Conservation (phyloP, 1,140 invertebrate genomes). For the Drosophila athabasca region DNA sequence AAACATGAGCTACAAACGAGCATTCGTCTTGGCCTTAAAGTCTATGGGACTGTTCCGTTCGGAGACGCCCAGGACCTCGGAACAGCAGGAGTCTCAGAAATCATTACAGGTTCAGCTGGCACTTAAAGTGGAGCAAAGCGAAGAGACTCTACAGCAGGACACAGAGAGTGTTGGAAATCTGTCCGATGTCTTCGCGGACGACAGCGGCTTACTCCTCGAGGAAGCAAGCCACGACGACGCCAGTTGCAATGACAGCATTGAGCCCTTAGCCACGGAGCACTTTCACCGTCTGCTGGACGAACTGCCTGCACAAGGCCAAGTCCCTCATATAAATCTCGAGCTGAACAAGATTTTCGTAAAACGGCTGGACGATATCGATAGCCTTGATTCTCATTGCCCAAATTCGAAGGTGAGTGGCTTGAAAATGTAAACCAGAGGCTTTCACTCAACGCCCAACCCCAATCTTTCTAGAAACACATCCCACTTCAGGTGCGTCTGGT, state of each 20-base stretch:
- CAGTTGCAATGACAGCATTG: constrained; percentile 11
- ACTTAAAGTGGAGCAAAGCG: neutral
- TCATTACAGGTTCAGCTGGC: too few relatives aligned
- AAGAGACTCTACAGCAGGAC: neutral
- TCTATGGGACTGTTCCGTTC: constrained; percentile 26
- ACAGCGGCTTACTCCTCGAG: too few relatives aligned
- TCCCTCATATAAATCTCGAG: constrained; percentile 45
- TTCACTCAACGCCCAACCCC: too few relatives aligned
- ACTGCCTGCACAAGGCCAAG: constrained; percentile 36
- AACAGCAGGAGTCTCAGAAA: too few relatives aligned
- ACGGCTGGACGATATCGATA: constrained; percentile 64
- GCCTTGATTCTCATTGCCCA: constrained; percentile 10
- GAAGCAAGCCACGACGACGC: neutral
- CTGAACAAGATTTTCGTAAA: constrained; percentile 64
- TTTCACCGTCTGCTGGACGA: constrained; percentile 41
- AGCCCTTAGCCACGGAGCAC: constrained; percentile 41
- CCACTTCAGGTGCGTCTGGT: constrained; percentile 57
- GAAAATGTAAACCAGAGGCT: neutral
- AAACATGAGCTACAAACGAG: constrained; percentile 33
- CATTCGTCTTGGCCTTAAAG: constrained; percentile 47
- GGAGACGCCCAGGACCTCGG: neutral
- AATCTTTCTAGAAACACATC: constrained; percentile 13
- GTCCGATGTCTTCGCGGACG: too few relatives aligned
- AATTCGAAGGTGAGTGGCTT: constrained; percentile 46
- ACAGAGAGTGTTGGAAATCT: too few relatives aligned